phyloP scores from a whole-genome alignment of 2,797 vertebrate species.

The Synaphobranchus kaupii region DNA sequence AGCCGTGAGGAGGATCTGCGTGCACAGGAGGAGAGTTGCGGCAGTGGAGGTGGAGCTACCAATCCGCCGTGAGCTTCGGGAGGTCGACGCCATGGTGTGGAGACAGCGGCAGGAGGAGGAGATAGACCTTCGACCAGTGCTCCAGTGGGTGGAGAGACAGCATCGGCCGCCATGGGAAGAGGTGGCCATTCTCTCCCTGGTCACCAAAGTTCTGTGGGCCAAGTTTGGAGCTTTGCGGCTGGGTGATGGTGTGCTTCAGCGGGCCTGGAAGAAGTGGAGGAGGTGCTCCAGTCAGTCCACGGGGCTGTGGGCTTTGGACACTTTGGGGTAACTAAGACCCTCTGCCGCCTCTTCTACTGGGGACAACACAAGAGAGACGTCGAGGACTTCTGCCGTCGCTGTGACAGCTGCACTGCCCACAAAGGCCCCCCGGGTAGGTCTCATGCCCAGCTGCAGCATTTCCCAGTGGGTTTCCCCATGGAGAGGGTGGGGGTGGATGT shows the following conservation, averaged over 20 bases:
- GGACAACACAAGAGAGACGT: not conserved
- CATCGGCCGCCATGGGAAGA: conserved; percentile 21
- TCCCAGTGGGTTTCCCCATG: too few relatives aligned
- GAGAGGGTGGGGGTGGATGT: too few relatives aligned
- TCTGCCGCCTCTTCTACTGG: conserved; percentile 11
- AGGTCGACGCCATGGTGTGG: not conserved
- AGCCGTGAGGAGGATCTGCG: not conserved
- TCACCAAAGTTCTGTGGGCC: conserved; percentile 26
- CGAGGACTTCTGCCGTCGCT: not conserved
- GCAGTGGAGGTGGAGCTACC: not conserved
- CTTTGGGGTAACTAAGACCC: conserved; percentile 38
- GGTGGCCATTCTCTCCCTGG: not conserved
- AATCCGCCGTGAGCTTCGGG: not conserved
- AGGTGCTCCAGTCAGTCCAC: not conserved
- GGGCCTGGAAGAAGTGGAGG: not conserved
- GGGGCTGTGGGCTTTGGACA: not conserved
- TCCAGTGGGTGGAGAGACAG: conserved; percentile 29
- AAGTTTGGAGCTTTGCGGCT: conserved; percentile 30
- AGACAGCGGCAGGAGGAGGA: not conserved
- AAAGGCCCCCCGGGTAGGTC: too few relatives aligned
- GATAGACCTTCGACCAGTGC: conserved; percentile 21
- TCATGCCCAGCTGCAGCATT: too few relatives aligned
- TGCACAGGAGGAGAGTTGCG: not conserved
- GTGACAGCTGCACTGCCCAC: too few relatives aligned
- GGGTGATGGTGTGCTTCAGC: conserved; percentile 34